phyloP scores from a whole-genome alignment of 2,797 vertebrate genomes.

The Atherinosoma microstoma region DNA sequence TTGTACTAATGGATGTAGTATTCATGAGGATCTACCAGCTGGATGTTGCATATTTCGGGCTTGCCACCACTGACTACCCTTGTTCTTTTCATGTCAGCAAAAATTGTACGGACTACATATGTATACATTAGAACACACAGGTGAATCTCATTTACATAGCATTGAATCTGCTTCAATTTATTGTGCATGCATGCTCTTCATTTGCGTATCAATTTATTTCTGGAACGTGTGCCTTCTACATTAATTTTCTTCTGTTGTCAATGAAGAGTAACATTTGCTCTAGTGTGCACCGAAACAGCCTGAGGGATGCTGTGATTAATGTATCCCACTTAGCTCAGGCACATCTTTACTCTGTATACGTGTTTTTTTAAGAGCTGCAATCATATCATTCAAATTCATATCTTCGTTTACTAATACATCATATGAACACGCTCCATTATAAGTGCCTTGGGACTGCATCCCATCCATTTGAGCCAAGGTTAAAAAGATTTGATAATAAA shows the following conservation, averaged over 20 bases:
- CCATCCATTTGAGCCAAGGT: slow-evolving; percentile 57
- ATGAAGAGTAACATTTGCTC: slow-evolving; percentile 73
- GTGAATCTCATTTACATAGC: slow-evolving; percentile 18
- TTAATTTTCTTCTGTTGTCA: slow-evolving; percentile 65
- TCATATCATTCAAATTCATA: slow-evolving; percentile 69
- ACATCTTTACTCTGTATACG: slow-evolving; percentile 48
- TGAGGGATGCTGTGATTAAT: slow-evolving; percentile 71
- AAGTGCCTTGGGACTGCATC: slow-evolving; percentile 45
- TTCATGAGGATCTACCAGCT: slow-evolving; percentile 34
- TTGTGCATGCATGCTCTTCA: slow-evolving; percentile 33
- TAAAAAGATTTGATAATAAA: slow-evolving; percentile 72
- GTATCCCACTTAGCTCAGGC: slow-evolving; percentile 61
- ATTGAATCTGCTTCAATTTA: slow-evolving; percentile 18
- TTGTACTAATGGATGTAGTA: slow-evolving; percentile 38
- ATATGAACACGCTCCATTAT: slow-evolving; percentile 56
- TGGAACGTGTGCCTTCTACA: slow-evolving; percentile 40
- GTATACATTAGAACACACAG: slow-evolving; percentile 6
- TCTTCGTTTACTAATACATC: slow-evolving; percentile 66
- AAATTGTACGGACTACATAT: neutral
- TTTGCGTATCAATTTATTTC: slow-evolving; percentile 58
- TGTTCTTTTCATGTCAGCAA: neutral
- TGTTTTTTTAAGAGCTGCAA: slow-evolving; percentile 54
- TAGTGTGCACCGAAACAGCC: slow-evolving; percentile 54
- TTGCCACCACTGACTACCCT: neutral
- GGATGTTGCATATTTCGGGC: slow-evolving; percentile 17